Base-by-base conservation (phyloP, 2,797 vertebrate species). In the Dermochelys coriacea region DNA sequence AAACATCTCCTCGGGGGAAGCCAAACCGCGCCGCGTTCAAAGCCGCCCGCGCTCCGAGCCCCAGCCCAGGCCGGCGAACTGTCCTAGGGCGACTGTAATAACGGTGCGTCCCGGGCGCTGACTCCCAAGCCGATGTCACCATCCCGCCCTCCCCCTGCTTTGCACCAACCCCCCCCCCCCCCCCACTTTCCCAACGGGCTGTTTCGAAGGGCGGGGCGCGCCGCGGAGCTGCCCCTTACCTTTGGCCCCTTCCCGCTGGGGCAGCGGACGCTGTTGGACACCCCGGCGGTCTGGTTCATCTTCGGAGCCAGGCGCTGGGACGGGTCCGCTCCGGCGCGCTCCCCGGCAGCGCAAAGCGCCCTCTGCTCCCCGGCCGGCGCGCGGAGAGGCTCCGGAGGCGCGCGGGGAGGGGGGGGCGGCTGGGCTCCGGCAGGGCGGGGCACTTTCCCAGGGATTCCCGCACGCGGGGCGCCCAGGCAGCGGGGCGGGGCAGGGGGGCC, bases 281-380 rank as follows among this genome's bases (percentile, higher is more conserved):
- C 99, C 86, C 99, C 99, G 3, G 99, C 99, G 0, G 99, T 99
- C 97, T 99, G 99, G 96, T 99, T 99, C 99, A 99, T 99, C 97
- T 82, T 91, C 95, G 5, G 23, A 50, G 71, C 94, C 85, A 49
- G 90, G 41, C 41, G 31, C 12, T 1, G 41, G 3, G 25, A 4
- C 27, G 11, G 9, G 7, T 10, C 11, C 41, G 21, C 6, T 29
- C 23, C 12, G 31, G 27, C 31, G 50, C 29, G 47, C 45, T 57
- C 55, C 8, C 10, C 55, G 16, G 55, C 55, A 5, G 25, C 55
- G 11, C 12, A 6, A 31, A 31, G 59, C 59, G 59, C 59, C 55
- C 31, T 16, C 59, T n/a, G 31, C 59, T 18, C 59, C 59, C 14
- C 7, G 59, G 15, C 59, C 18, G 34, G 31, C 52, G 21, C 52